phyloP scores from a whole-genome alignment of 2,797 vertebrate genomes.

The Gymnothorax reevesii region DNA sequence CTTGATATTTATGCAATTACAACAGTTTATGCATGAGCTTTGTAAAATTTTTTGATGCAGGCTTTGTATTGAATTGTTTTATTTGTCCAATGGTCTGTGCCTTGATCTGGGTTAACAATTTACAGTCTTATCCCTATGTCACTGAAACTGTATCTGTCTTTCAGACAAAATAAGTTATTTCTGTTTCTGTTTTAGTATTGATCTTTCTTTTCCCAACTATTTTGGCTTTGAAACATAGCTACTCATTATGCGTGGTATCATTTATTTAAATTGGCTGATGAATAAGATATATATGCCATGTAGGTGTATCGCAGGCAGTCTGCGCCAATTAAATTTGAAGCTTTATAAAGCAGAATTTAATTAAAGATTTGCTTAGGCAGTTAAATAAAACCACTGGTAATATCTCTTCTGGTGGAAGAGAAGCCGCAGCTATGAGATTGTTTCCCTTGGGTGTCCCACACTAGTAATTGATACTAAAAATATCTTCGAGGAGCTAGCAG shows the following conservation, averaged over 20 bases:
- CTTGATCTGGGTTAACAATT: too few species aligned
- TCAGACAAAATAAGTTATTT: not conserved
- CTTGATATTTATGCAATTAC: too few species aligned
- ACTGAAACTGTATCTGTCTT: not conserved
- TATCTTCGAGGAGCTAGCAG: conserved; percentile 6
- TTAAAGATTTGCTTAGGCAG: conserved; percentile 11
- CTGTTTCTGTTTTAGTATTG: not conserved
- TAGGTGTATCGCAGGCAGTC: conserved; percentile 18
- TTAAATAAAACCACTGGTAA: conserved; percentile 20
- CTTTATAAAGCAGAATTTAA: not conserved
- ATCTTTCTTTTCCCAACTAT: not conserved
- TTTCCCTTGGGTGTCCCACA: conserved; percentile 12
- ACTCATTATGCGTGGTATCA: not conserved
- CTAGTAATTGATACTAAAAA: conserved; percentile 37
- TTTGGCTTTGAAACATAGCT: not conserved
- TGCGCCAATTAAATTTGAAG: conserved; percentile 5
- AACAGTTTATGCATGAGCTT: too few species aligned
- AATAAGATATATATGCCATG: not conserved
- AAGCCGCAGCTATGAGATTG: conserved; percentile 6
- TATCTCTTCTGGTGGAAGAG: not conserved
- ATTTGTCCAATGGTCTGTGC: too few species aligned
- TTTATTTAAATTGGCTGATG: conserved; percentile 2
- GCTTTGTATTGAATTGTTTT: not conserved
- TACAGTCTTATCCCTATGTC: not conserved
- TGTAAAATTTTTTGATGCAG: not conserved